Evolutionary conservation across 2,888 invertebrate genomes (phyloP), one percentile per base, ranked within the genome.

Genomic region (Lapara coniferarum): DNA sequence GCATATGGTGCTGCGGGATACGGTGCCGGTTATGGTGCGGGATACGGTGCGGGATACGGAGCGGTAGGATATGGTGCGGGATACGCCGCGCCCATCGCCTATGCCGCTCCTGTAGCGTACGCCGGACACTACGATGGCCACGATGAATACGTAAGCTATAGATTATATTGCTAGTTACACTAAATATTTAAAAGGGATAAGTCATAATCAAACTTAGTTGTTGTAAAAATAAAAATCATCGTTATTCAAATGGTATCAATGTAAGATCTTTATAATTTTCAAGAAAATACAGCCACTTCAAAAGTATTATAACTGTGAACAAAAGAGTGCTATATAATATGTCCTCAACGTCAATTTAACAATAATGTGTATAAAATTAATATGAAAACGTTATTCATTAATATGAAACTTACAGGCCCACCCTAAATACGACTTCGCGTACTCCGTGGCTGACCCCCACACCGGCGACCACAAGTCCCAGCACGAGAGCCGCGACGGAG

Each of bases 381-480:
- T n/a, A n/a, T n/a, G n/a, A n/a, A n/a, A n/a, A n/a, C n/a, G n/a
- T n/a, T n/a, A n/a, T n/a, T n/a, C n/a, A n/a, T n/a, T n/a, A n/a
- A 25, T 25, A 25, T 25, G 2, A 25, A 25, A 46, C 80, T 81
- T 14, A 25, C 78, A 92, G 88, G 78, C 87, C 66, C 88, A 91
- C 73, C 91, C 92, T 10, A 87, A 89, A 80, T 92, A 92, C 77
- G 89, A 91, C 76, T 94, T 91, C 77, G 91, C 89, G 51, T 95
- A 95, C 83, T 94, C 94, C 71, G 95, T 95, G 56, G 81, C 92
- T 12, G 95, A 95, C 83, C 92, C 92, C 12, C 94, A 94, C 85
- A 95, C 95, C 74, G 94, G 94, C 55, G 95, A 95, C 87, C 89
- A 92, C 81, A 94, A 94, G 84, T 85, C 89, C 14, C 94, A 94